Evolutionary conservation across 2,888 invertebrate species (phyloP), one percentile per base, ranked within the genome.

Genomic region (Patella depressa): DNA sequence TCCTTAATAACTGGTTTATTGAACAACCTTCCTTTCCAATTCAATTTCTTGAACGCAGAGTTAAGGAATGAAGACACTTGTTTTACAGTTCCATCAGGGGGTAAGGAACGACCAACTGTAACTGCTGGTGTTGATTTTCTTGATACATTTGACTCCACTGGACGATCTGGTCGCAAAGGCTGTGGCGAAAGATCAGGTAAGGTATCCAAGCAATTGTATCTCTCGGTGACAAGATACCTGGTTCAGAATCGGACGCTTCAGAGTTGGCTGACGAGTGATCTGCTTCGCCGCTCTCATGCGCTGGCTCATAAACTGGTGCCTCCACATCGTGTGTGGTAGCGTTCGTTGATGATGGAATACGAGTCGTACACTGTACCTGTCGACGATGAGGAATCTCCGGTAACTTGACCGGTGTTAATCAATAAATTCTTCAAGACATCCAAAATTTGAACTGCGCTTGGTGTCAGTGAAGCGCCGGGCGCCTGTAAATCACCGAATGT

Each of bases 391-490:
- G 57, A n/a, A 15, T n/a, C n/a, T 17, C 57, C 57, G 17, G 17
- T 17, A 57, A 24, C 24, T 24, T 24, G 24, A 24, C 24, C 24
- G 24, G 24, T 24, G 24, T 24, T 24, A 24, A 24, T 14, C 57
- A 57, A 57, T n/a, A 57, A n/a, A n/a, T 57, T 57, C 57, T 57
- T 57, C n/a, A 57, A 57, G n/a, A 57, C 57, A n/a, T 57, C 57
- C 57, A 57, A 57, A 57, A 57, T 57, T n/a, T 57, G 57, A 57
- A 7, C 15, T 57, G 57, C 57, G 57, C 57, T 57, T n/a, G 15
- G 17, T 57, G 57, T 57, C 15, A n/a, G 15, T n/a, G 57, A 15
- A 15, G 3, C n/a, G 34, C 34, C 34, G 34, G 34, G 7, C 34
- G 15, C 5, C 57, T n/a, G 57, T 57, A 7, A 57, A 17, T 3